phyloP scores from a whole-genome alignment of 2,888 invertebrate species.

The Microplitis deprimator region DNA sequence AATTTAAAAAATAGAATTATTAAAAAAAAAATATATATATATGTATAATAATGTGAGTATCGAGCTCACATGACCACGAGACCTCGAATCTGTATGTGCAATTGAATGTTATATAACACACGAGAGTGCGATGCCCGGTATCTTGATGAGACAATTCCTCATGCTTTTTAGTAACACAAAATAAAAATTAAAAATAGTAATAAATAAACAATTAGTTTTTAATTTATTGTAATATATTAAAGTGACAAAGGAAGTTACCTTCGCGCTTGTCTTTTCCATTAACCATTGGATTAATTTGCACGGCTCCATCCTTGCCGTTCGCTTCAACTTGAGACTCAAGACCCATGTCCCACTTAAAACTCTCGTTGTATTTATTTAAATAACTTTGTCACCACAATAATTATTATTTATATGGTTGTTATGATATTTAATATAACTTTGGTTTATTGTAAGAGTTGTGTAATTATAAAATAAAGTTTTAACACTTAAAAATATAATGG shows the following conservation, averaged over 20 bases:
- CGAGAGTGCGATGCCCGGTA: conserved; percentile 36
- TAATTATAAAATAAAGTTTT: not conserved
- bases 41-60: conserved; percentile 14
- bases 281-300: conserved; percentile 61
- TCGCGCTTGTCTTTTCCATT: conserved; percentile 55
- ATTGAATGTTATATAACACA: conserved; percentile 43
- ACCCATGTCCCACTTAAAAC: conserved; percentile 61
- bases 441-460: not conserved
- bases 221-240: not conserved
- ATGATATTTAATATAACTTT: not conserved
- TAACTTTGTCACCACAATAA: conserved; percentile 9
- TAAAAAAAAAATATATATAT: not conserved
- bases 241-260: not conserved
- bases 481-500: conserved; percentile 1
- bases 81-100: conserved; percentile 23
- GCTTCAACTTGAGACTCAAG: conserved; percentile 70
- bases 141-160: not conserved
- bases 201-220: not conserved
- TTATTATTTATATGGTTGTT: not conserved
- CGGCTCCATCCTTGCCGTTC: conserved; percentile 64
- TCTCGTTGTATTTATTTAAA: not conserved
- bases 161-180: not conserved
- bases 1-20: not conserved
- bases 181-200: not conserved
- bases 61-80: conserved; percentile 43